Percentiles rank a stretch among this genome's conserved stretches.
phyloP scores from a whole-genome alignment of 2,113 vertebrate species.

The Leptodactylus fuscus region DNA sequence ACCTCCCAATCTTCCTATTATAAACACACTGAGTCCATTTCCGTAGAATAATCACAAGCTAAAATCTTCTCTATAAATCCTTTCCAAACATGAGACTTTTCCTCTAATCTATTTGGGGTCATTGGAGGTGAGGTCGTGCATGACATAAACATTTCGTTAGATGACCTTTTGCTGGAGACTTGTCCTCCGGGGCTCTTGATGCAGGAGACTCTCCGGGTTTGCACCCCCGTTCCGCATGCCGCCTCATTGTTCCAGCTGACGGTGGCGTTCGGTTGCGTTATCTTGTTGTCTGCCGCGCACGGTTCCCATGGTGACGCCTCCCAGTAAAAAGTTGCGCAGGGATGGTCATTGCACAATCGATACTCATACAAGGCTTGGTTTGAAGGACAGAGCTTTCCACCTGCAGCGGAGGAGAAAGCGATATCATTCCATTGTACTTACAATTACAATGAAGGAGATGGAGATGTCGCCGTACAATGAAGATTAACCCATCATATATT shows the following conservation, averaged over 20 bases:
- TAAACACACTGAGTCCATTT: no score
- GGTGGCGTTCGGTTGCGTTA: conserved; percentile 74
- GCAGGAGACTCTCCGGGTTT: conserved; percentile 86
- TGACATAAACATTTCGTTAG: background rate
- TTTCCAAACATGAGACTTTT: no score
- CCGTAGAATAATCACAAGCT: no score
- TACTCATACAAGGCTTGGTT: conserved; percentile 83
- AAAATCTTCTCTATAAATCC: no score
- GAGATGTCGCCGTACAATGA: background rate
- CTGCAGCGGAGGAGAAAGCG: conserved; percentile 65
- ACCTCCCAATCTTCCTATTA: no score
- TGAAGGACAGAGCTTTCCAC: conserved; percentile 85
- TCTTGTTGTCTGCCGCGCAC: conserved; percentile 76
- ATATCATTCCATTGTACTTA: background rate
- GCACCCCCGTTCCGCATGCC: conserved; percentile 82
- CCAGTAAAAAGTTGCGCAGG: conserved; percentile 86
- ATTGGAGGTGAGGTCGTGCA: no score
- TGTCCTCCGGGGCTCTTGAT: conserved; percentile 81
- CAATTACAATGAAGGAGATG: background rate
- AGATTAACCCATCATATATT: background rate
- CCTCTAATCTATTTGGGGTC: no score
- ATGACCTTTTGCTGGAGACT: conserved; percentile 89
- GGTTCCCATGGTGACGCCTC: conserved; percentile 84
- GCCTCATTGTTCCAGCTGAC: conserved; percentile 71
- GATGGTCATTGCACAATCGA: conserved; percentile 86